A percentile compares a stretch with the other conserved stretches of the same genome.
Conservation (phyloP, 2,797 vertebrate species). For the Eulemur mongoz region DNA sequence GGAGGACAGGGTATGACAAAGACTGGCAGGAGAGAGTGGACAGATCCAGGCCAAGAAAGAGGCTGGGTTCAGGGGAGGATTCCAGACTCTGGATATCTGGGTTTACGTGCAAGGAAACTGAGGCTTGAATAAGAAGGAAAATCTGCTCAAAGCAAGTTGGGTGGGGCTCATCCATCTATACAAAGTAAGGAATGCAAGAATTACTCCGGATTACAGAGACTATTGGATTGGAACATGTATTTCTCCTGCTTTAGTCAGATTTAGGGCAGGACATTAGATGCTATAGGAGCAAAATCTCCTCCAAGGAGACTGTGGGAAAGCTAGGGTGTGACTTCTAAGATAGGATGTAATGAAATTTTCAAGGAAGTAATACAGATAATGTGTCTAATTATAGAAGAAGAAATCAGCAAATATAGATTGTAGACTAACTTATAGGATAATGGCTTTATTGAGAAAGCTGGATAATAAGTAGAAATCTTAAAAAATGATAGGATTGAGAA, state of each 20-base stretch:
- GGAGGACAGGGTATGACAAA: not conserved
- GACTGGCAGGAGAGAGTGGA: not conserved
- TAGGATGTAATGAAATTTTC: not conserved
- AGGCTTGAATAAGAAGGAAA: not conserved
- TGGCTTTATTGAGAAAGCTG: not conserved
- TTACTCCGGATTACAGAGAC: not conserved
- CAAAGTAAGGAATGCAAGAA: not conserved
- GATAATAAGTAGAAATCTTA: not conserved
- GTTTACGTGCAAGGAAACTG: not conserved
- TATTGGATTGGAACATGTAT: not conserved
- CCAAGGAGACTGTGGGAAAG: not conserved
- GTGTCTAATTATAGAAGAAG: not conserved
- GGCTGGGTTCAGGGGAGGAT: not conserved
- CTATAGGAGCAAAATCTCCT: not conserved
- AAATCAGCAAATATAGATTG: not conserved
- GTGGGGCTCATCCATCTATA: not conserved
- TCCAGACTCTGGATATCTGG: not conserved
- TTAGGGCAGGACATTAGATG: not conserved
- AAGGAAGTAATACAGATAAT: not conserved
- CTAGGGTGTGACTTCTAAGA: not conserved
- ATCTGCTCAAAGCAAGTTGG: not conserved
- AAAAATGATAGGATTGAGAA: not conserved
- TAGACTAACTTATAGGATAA: not conserved
- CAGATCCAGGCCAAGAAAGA: not conserved
- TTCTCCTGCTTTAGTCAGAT: not conserved